Base-by-base conservation (phyloP, 2,888 invertebrate species). In the Lissocephala sabroskyi region DNA sequence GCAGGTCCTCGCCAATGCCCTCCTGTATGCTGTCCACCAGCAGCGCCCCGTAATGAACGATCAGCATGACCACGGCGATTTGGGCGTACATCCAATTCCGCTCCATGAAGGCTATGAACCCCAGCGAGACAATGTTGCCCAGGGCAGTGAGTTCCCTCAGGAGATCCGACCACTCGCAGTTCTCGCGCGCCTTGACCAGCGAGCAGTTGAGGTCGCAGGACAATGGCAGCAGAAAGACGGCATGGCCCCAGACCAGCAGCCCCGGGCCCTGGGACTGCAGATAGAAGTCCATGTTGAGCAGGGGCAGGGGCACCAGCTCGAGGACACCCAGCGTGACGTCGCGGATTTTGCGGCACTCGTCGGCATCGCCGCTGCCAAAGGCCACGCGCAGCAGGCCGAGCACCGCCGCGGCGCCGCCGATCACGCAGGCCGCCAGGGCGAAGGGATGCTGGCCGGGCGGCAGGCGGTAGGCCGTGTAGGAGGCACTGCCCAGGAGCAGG, bases 231-330 rank as follows among this genome's bases (percentile, higher is more conserved):
- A 79, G 32, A 19, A 78, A 78, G 2, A 68, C 35, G 1, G 58
- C 62, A 56, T 80, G 80, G 0, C 61, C 65, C 62, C 71, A 14
- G 3, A 64, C 70, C 5, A 81, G 13, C 1, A 47, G 19, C 13
- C 61, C 54, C n/a, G 50, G 32, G 0, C 68, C 67, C 6, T 59
- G 41, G 1, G 67, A 59, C 1, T 43, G 40, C 2, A 36, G 29
- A n/a, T 80, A 80, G 1, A 80, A 28, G 41, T 80, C 62, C 23
- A 80, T 80, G 10, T 80, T 80, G 32, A 66, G 45, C 56, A 80
- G 16, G 0, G 81, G 65, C 44, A 80, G 28, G 0, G 79, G 70
- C 6, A 64, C 44, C 7, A 81, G 51, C 36, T 80, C 73, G 56
- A 80, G 29, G 3, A 77, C 23, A 0, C 57, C 49, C 1, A 49